Evolutionary conservation across 2,888 invertebrate species (phyloP), one percentile per base, ranked within the genome.

Genomic region (Mycalesis mineus): DNA sequence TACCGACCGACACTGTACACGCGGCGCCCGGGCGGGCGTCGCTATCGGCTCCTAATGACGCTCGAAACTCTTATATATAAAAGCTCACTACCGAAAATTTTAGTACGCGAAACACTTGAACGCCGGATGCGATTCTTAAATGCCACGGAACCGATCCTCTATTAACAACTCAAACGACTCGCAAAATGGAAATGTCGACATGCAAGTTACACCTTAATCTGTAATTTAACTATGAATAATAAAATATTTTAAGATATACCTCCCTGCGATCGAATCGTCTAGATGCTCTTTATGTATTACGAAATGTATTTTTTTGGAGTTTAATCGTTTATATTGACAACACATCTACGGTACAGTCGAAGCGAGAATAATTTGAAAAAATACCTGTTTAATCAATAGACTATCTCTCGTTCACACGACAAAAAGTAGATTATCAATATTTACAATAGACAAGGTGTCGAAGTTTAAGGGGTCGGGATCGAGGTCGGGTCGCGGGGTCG

Each of bases 301-400:
- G 87, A 85, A 86, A 86, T 85, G 84, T 86, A 80, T 82, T 83
- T 84, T 80, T 65, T 80, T 82, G 80, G 82, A 84, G 82, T 84
- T 87, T 88, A 82, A 77, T 81, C 65, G 77, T 83, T 84, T 84
- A 82, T 84, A 83, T 80, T 86, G 88, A 88, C 84, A 89, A 89
- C 88, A 89, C 88, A 87, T 88, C 89, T 89, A 89, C 88, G 80
- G 85, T 89, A 89, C 86, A 88, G 88, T 87, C 78, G 87, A 89
- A 88, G 89, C 88, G 89, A 89, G 88, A 88, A 85, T 84, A 83
- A 77, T 84, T 88, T 88, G 86, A 88, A 88, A 88, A 88, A 87
- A 88, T 88, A 88, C 88, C 85, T 84, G 88, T 88, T 88, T 80
- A 88, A 83, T 82, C 80, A 80, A 82, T 85, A 85, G 74, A 85